Conservation (phyloP, 1,140 invertebrate genomes). For the Laodelphax striatellus region DNA sequence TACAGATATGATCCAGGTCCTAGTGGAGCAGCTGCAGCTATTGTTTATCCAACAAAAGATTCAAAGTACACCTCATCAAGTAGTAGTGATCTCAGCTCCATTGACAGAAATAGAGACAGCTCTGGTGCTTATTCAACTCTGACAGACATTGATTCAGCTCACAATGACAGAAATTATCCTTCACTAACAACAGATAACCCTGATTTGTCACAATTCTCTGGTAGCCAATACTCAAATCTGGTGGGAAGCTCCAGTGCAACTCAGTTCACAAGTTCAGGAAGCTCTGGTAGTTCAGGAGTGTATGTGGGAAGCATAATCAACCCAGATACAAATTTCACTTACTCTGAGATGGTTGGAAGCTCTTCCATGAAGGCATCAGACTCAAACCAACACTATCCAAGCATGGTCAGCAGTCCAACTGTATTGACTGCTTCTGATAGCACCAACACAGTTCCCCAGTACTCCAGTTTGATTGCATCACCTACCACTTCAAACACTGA, state of each 20-base stretch:
- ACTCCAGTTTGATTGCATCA: constrained; percentile 9
- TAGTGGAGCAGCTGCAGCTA: background rate
- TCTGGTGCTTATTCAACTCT: constrained; percentile 8
- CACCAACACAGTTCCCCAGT: background rate
- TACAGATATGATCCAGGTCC: background rate
- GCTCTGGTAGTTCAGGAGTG: background rate
- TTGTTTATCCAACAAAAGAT: background rate
- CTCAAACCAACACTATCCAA: background rate
- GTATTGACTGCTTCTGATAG: too few relatives aligned
- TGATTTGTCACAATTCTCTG: background rate
- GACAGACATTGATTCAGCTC: constrained; percentile 7
- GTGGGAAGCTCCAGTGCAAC: background rate
- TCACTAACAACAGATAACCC: background rate
- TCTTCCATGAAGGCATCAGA: background rate
- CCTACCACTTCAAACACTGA: background rate
- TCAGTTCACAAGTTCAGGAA: background rate
- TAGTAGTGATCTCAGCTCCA: background rate
- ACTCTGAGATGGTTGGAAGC: background rate
- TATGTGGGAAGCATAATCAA: too few relatives aligned
- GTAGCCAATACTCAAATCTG: background rate
- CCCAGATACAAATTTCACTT: too few relatives aligned
- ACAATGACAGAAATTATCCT: background rate
- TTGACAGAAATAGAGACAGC: background rate
- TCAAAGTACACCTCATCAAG: background rate
- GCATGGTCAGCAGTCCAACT: background rate